Percentiles rank a stretch among this genome's conserved stretches.
Evolutionary conservation across 2,113 vertebrate species (phyloP).

Genomic region (Numenius arquata): DNA sequence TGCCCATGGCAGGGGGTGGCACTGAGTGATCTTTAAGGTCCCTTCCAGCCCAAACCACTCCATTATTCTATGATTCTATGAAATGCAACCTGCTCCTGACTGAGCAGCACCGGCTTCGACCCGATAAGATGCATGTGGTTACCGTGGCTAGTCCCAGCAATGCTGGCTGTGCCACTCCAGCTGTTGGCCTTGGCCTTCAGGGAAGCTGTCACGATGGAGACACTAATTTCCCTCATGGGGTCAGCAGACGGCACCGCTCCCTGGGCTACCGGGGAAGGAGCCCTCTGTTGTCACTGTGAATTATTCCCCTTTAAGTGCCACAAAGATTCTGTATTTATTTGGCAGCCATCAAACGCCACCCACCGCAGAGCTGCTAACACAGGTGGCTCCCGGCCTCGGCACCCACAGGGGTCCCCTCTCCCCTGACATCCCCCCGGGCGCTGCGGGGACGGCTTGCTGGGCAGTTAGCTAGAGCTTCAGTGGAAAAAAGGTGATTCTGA

Average conservation of each 20-base stretch:
- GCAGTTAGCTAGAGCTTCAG: neutral
- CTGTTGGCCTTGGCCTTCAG: neutral
- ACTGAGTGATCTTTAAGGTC: no score
- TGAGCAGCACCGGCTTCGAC: fast-evolving
- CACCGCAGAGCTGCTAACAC: fast-evolving
- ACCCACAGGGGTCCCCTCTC: neutral
- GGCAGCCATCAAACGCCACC: neutral
- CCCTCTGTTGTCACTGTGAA: neutral
- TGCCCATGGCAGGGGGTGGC: no score
- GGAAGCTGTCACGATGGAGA: fast-evolving
- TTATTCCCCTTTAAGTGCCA: neutral
- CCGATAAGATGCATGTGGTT: fast-evolving
- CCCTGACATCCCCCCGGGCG: neutral
- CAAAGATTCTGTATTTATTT: neutral
- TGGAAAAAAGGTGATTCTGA: neutral
- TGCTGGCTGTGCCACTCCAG: neutral
- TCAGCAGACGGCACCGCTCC: neutral
- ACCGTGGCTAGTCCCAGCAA: fast-evolving
- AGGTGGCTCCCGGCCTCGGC: neutral
- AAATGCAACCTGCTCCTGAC: fast-evolving
- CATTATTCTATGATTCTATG: no score
- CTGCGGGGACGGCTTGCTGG: fast-evolving
- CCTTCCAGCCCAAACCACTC: no score
- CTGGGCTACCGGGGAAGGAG: neutral
- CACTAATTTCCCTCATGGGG: neutral